Conservation (phyloP, 2,113 vertebrate genomes). For the Neolamprologus toae region DNA sequence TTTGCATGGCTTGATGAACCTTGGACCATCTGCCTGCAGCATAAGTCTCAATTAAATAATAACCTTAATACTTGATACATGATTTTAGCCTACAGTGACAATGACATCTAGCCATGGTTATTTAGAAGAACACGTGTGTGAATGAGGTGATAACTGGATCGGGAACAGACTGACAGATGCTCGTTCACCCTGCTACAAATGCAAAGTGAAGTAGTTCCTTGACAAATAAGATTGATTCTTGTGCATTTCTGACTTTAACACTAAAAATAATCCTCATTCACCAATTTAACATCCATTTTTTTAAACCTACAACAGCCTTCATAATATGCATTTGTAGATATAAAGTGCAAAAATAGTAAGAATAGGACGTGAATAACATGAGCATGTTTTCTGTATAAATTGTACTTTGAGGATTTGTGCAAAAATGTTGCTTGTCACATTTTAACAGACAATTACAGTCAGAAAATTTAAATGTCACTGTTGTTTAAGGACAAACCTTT, state of each 20-base stretch:
- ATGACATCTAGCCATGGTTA: neutral
- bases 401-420: neutral
- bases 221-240: neutral
- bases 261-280: neutral
- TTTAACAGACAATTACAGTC: neutral
- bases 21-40: neutral
- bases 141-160: neutral
- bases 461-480: neutral
- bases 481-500: neutral
- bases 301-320: neutral
- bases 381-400: neutral
- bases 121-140: neutral
- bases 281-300: neutral
- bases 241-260: neutral
- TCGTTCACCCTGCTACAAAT: neutral
- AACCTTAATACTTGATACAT: neutral
- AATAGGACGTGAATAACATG: neutral
- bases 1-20: neutral
- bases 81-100: neutral
- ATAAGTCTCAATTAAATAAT: neutral
- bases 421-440: neutral
- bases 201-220: neutral
- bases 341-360: conserved; percentile 17
- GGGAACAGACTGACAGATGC: neutral
- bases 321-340: neutral